These are phyloP conservation scores for Odobenus rosmarus DNA, from an alignment of 2,113 vertebrate species.

Conservation along the genomic window DNA sequence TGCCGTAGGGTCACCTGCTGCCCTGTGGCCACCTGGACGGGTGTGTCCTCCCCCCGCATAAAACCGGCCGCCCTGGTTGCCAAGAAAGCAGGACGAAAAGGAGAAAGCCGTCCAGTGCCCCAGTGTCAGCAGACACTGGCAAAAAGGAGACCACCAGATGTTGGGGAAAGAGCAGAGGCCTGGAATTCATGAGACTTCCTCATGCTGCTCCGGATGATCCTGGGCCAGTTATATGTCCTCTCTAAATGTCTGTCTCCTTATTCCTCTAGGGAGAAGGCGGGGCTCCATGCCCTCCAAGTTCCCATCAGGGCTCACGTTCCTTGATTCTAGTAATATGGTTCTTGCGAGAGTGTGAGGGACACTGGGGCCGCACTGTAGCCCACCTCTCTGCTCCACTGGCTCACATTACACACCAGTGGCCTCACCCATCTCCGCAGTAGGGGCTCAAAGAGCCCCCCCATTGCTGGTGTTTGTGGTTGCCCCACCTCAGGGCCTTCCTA, in stretches of 20 bases:
- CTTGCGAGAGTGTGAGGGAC: background rate
- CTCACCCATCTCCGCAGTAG: background rate
- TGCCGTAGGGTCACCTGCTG: background rate
- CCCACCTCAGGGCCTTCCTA: background rate
- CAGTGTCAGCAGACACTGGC: background rate
- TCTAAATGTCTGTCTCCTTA: background rate
- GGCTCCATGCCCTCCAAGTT: background rate
- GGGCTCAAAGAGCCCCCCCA: background rate
- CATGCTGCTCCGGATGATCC: background rate
- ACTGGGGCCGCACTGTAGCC: fast-evolving
- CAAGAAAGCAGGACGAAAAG: background rate
- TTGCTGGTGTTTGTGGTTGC: background rate
- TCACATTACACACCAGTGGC: fast-evolving
- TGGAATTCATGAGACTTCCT: background rate
- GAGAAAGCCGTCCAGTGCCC: background rate
- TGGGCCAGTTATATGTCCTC: no score
- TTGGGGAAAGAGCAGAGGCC: background rate
- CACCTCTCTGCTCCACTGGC: background rate
- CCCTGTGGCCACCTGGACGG: background rate
- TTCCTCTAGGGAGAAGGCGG: background rate
- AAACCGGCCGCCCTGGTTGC: background rate
- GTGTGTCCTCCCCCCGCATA: background rate
- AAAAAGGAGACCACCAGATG: background rate
- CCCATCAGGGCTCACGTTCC: no score
- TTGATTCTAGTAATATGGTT: background rate